Evolutionary conservation across 1,140 invertebrate genomes (phyloP), one percentile per base, ranked within the genome.

Genomic region (Anthonomus grandis): DNA sequence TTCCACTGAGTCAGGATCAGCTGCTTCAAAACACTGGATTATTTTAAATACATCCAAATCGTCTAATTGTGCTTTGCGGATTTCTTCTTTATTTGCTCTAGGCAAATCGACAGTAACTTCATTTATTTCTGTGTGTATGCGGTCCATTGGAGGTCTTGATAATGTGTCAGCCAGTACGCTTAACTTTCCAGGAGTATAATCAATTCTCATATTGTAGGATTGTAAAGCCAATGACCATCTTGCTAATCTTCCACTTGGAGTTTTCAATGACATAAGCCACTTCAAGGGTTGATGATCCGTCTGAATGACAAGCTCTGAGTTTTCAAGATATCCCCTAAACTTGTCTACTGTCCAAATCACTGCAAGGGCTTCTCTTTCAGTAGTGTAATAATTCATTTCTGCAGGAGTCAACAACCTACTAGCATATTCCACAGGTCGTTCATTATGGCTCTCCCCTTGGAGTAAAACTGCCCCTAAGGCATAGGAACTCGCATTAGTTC

Each of bases 261-360:
- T 70, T 62, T 76, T 79, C 0, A 77, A 57, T 1, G 15, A 47
- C 31, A 73, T 64, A 0, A 83, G 59, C 75, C 76, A 82, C 41
- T 62, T 66, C 2, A 82, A 58, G 0, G 76, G 66, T 63, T 77
- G 75, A 57, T 82, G 79, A 59, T 83, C 78, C 12, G n/a, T 52
- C 17, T 9, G 6, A 21, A 67, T 68, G 1, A 71, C 64, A 0
- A 60, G 41, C 1, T 75, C 58, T 60, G 70, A 69, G 0, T 59
- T 59, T 46, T 76, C 74, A 2, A 78, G 18, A n/a, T 71, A 71
- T 13, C 70, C 48, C 48, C 77, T 77, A 3, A 68, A 66, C 10
- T 74, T 67, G 22, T 68, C 58, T 0, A 76, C 57, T 0, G 68
- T 68, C 64, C 62, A 70, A n/a, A 77, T 52, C 4, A 78, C 60